phyloP scores from a whole-genome alignment of 2,113 vertebrate species.

The Centropristis striata region DNA sequence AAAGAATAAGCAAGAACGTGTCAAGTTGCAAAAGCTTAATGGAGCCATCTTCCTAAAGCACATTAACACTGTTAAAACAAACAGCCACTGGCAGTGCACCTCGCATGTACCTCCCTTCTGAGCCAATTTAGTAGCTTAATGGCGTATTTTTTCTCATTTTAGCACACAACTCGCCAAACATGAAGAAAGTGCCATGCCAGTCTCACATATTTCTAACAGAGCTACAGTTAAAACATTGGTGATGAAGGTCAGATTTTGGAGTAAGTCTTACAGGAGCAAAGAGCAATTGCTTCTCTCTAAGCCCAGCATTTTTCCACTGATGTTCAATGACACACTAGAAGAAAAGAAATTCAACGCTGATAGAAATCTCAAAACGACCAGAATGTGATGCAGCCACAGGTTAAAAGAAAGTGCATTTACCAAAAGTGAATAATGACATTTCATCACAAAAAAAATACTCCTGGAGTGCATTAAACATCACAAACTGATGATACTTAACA shows the following conservation, averaged over 20 bases:
- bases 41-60: slow-evolving; percentile 59
- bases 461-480: slow-evolving; percentile 37
- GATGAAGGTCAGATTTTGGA: slow-evolving; percentile 40
- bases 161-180: slow-evolving; percentile 8
- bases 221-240: slow-evolving; percentile 30
- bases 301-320: slow-evolving; percentile 23
- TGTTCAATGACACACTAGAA: slow-evolving; percentile 30
- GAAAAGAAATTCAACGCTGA: slow-evolving; percentile 14
- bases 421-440: slow-evolving; percentile 44
- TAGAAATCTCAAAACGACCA: slow-evolving; percentile 12
- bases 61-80: slow-evolving; percentile 71
- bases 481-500: slow-evolving; percentile 19
- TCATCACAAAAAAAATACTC: slow-evolving; percentile 28
- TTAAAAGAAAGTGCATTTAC: slow-evolving; percentile 45
- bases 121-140: slow-evolving; percentile 44
- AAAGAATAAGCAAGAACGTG: slow-evolving; percentile 49
- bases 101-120: slow-evolving; percentile 10
- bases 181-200: background rate
- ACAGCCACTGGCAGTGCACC: slow-evolving; percentile 57
- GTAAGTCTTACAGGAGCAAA: slow-evolving; percentile 30
- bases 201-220: slow-evolving; percentile 39
- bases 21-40: slow-evolving; percentile 70
- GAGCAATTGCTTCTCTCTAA: slow-evolving; percentile 37
- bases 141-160: slow-evolving; percentile 31
- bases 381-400: slow-evolving; percentile 15